These are phyloP conservation scores for Acrossocheilus wenchowensis DNA, from an alignment of 2,797 vertebrate genomes.

Conservation along the genomic window DNA sequence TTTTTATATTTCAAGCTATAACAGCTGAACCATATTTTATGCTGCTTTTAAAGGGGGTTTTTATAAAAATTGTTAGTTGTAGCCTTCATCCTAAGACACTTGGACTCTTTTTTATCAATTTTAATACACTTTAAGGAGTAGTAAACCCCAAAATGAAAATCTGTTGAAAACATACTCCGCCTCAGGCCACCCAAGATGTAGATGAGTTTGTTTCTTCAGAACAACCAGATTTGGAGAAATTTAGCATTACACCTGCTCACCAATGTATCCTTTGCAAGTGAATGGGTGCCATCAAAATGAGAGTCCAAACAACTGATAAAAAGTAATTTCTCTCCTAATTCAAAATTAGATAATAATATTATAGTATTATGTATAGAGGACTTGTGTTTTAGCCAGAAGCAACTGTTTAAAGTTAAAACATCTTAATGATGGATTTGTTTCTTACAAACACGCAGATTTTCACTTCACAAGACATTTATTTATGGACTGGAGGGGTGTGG, in stretches of 20 bases:
- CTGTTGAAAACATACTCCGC: not conserved
- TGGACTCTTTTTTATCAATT: conserved; percentile 11
- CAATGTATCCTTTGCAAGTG: not conserved
- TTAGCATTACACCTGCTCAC: not conserved
- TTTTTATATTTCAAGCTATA: not conserved
- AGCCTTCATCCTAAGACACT: not conserved
- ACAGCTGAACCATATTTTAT: not conserved
- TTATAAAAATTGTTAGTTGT: not conserved
- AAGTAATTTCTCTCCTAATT: not conserved
- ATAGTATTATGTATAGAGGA: not conserved
- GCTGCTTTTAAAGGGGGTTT: not conserved
- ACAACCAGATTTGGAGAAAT: not conserved
- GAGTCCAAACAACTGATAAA: not conserved
- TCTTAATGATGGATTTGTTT: not conserved
- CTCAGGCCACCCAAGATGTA: not conserved
- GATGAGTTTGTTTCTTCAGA: not conserved
- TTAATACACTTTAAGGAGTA: too few species aligned
- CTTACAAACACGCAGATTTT: not conserved
- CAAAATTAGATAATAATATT: not conserved
- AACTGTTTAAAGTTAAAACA: not conserved
- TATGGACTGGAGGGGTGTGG: not conserved
- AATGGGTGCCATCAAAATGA: not conserved
- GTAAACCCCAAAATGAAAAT: not conserved
- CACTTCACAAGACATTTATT: not conserved
- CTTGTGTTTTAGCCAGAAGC: not conserved